These are phyloP conservation scores for Dipodomys spectabilis DNA, from an alignment of 2,113 vertebrate genomes.

Conservation along the genomic window DNA sequence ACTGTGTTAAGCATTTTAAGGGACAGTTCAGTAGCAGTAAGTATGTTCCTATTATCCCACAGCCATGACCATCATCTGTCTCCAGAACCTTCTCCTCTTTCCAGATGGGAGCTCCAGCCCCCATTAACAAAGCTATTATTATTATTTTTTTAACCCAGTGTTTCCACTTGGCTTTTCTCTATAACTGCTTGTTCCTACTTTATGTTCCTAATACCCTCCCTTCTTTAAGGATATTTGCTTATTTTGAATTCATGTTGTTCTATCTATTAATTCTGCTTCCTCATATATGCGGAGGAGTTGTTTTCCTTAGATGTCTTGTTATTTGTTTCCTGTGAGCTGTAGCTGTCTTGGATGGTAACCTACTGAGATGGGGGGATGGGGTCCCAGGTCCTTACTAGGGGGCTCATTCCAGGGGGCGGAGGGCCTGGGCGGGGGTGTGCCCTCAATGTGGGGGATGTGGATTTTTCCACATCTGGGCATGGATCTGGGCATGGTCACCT, in stretches of 20 bases:
- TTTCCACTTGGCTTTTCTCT: neutral
- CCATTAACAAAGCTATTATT: neutral
- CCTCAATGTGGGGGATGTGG: neutral
- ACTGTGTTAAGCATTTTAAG: neutral
- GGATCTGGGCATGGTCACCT: neutral
- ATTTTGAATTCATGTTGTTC: neutral
- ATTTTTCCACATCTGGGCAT: no score
- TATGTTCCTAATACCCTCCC: neutral
- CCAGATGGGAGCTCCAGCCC: neutral
- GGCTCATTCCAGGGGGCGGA: neutral
- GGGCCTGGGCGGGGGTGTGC: neutral
- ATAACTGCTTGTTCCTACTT: neutral
- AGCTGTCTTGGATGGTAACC: neutral
- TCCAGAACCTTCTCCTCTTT: neutral
- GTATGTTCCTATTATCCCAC: accelerated
- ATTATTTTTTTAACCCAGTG: no score
- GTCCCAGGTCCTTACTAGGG: neutral
- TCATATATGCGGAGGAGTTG: neutral
- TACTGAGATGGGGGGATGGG: neutral
- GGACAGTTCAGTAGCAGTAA: neutral
- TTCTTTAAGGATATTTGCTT: neutral
- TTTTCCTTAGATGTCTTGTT: neutral
- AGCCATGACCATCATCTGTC: accelerated
- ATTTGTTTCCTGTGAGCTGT: neutral
- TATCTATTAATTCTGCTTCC: neutral